These are phyloP conservation scores for Cheilosia soror DNA, from an alignment of 2,888 invertebrate species.

Conservation along the genomic window DNA sequence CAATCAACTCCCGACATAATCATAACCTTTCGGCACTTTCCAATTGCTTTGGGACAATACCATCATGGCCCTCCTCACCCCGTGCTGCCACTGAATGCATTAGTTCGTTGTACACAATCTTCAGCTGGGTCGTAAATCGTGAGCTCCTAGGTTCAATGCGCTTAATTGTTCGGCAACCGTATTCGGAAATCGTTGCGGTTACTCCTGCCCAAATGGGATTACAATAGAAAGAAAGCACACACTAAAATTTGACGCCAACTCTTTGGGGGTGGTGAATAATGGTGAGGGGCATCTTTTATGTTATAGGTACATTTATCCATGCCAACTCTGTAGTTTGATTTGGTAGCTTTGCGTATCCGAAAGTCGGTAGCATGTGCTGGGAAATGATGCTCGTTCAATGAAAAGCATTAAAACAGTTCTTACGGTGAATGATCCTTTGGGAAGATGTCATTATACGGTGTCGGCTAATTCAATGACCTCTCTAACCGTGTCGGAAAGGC, in stretches of 20 bases:
- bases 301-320: too few species aligned
- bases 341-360: background rate
- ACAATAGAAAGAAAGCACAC: background rate
- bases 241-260: background rate
- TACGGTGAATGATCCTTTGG: conserved; percentile 3
- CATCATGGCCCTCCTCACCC: background rate
- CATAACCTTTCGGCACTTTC: conserved; percentile 30
- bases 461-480: conserved; percentile 31
- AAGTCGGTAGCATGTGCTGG: background rate
- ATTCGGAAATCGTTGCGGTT: conserved; percentile 18
- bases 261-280: background rate
- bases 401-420: background rate
- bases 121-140: conserved; percentile 25
- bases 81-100: background rate
- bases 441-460: background rate
- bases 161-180: conserved; percentile 14
- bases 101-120: conserved; percentile 21
- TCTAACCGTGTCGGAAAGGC: background rate
- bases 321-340: background rate
- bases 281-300: background rate
- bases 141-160: conserved; percentile 27
- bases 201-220: conserved; percentile 1
- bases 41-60: background rate
- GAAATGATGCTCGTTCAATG: background rate
- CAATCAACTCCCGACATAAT: conserved; percentile 47